These are phyloP conservation scores for Laterallus jamaicensis DNA, from an alignment of 2,113 vertebrate genomes.

Conservation along the genomic window DNA sequence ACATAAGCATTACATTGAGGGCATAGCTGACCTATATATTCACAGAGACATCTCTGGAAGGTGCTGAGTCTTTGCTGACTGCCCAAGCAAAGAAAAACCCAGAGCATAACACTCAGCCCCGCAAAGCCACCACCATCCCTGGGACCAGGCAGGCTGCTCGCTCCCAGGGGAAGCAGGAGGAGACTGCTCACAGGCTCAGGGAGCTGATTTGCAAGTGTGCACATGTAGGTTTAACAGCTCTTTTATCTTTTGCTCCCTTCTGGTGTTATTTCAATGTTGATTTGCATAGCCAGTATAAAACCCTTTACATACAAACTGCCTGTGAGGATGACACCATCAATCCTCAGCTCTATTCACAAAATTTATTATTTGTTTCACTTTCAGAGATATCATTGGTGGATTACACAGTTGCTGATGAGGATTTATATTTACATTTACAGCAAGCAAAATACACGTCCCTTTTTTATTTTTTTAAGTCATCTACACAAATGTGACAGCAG, in stretches of 20 bases:
- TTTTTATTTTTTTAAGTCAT: neutral
- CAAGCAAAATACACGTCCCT: conserved; percentile 2
- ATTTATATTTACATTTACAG: conserved; percentile 59
- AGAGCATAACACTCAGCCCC: fast-evolving
- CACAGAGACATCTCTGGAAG: fast-evolving
- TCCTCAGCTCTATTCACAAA: conserved; percentile 27
- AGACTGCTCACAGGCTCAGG: neutral
- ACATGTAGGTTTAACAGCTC: neutral
- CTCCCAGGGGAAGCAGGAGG: neutral
- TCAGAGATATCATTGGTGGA: conserved; percentile 16
- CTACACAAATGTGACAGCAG: neutral
- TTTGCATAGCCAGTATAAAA: conserved; percentile 49
- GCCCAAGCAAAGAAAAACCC: neutral
- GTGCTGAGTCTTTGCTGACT: fast-evolving
- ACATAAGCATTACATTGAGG: neutral
- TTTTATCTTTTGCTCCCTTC: conserved; percentile 49
- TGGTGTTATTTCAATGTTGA: conserved; percentile 24
- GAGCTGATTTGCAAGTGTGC: neutral
- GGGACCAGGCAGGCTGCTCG: neutral
- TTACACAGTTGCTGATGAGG: conserved; percentile 52
- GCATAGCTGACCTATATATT: neutral
- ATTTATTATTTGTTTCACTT: conserved; percentile 53
- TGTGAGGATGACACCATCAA: conserved; percentile 53
- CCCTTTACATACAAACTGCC: conserved; percentile 41
- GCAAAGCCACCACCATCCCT: fast-evolving